Percentiles rank a stretch among this genome's conserved stretches.
phyloP scores from a whole-genome alignment of 2,113 vertebrate species.

The Holacanthus passer region DNA sequence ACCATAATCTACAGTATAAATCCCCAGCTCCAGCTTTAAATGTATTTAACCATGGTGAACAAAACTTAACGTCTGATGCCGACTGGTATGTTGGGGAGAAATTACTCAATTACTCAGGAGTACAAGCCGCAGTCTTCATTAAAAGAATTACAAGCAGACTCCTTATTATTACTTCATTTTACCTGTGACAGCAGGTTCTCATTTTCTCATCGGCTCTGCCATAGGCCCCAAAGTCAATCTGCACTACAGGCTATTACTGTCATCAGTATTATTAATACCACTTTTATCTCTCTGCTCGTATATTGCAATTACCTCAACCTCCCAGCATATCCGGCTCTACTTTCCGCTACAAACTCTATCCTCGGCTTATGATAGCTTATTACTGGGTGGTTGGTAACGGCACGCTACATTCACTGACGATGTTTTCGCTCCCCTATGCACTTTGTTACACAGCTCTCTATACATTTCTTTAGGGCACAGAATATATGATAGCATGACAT shows the following conservation, averaged over 20 bases:
- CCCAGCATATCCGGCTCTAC: conserved; percentile 31
- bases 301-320: conserved; percentile 65
- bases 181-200: conserved; percentile 62
- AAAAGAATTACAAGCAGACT: conserved; percentile 64
- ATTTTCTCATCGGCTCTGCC: conserved; percentile 44
- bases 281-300: conserved; percentile 69
- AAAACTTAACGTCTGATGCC: conserved; percentile 29
- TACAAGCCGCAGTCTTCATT: conserved; percentile 49
- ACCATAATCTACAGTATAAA: conserved; percentile 7
- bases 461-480: not conserved
- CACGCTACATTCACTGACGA: not conserved
- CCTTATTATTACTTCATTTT: conserved; percentile 66
- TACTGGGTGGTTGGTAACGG: conserved; percentile 47
- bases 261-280: conserved; percentile 71
- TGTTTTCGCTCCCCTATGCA: not conserved
- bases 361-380: conserved; percentile 35
- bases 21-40: conserved; percentile 1
- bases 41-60: conserved; percentile 47
- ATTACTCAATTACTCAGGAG: conserved; percentile 40
- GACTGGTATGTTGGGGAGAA: conserved; percentile 30
- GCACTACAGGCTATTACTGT: conserved; percentile 68
- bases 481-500: not conserved
- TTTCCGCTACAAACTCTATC: conserved; percentile 17
- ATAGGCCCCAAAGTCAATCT: conserved; percentile 66
- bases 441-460: not conserved